Evolutionary conservation across 2,888 invertebrate species (phyloP), one percentile per base, ranked within the genome.

Genomic region (Microctonus aethiopoides): DNA sequence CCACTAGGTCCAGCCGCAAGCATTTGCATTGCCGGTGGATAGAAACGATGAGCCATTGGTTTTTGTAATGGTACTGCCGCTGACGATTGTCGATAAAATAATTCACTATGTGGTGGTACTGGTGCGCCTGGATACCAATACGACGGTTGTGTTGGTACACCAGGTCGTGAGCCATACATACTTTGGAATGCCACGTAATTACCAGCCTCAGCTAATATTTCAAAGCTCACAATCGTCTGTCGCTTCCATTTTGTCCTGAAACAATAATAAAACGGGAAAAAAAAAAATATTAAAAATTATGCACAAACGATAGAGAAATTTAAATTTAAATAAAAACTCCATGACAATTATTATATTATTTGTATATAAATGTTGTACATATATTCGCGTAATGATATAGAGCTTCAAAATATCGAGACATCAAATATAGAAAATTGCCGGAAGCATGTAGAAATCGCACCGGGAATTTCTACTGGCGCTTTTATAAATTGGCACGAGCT

Each of bases 141-240:
- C 69, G 81, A 80, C 13, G 87, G 83, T 65, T 83, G 84, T 64
- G 81, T 78, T 60, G 74, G 84, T 71, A 77, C 82, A n/a, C 79
- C 81, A 7, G 78, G 86, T n/a, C 86, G 85, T 10, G 84, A 84
- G 10, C 86, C 85, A 88, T 96, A 96, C 74, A 99, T 89, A 74
- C 98, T 91, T 88, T 98, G 98, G 83, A 99, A 96, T n/a, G 99
- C 99, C 1, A 98, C 98, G 88, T 96, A 97, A 89, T 98, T 99
- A 9, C 97, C 97, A 0, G 98, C 97, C 87, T 99, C 99, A 1
- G 98, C 97, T 68, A 99, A 89, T 51, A 99, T 91, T 86, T 99
- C 99, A 78, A 98, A 88, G 0, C 99, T 98, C 2, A 99, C 99
- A 0, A 99, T 97, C 16, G 99, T 98, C 87, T 99, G 99, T 1